Evolutionary conservation across 37 sponge, comb jelly and placozoan genomes (phyloP).

Genomic region (Petrosia ficiformis): DNA sequence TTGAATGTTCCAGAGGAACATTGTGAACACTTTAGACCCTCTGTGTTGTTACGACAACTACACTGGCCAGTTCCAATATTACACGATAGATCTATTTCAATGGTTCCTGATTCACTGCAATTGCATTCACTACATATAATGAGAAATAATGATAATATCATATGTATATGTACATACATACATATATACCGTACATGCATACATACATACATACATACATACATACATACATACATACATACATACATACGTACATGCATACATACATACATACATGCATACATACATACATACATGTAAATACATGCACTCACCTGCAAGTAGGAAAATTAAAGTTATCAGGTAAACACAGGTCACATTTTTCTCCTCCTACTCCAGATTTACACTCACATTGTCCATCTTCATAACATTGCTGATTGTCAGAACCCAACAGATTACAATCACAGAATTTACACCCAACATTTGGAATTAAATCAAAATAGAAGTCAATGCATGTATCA

Average conservation of each 20-base stretch:
- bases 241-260: too few relatives aligned
- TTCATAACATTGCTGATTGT: background rate
- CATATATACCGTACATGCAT: too few relatives aligned
- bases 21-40: slow-evolving; percentile 24
- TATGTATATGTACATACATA: too few relatives aligned
- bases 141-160: too few relatives aligned
- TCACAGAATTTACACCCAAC: slow-evolving; percentile 38
- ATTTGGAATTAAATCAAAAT: slow-evolving; percentile 18
- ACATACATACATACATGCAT: too few relatives aligned
- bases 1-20: slow-evolving; percentile 60
- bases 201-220: too few relatives aligned
- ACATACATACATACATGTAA: too few relatives aligned
- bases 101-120: slow-evolving; percentile 37
- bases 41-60: slow-evolving; percentile 25
- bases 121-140: slow-evolving; percentile 27
- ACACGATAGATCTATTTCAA: background rate
- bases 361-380: slow-evolving; percentile 57
- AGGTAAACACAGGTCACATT: slow-evolving; percentile 60
- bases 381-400: slow-evolving; percentile 63
- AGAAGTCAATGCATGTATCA: slow-evolving; percentile 24
- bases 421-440: slow-evolving; percentile 49
- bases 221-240: too few relatives aligned
- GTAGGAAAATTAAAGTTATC: slow-evolving; percentile 47
- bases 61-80: slow-evolving; percentile 68
- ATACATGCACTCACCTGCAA: slow-evolving; percentile 57